Conservation (phyloP, 30 jellyfish, hydroid and myxozoan genomes). For the Pseudorhiza aurosa region DNA sequence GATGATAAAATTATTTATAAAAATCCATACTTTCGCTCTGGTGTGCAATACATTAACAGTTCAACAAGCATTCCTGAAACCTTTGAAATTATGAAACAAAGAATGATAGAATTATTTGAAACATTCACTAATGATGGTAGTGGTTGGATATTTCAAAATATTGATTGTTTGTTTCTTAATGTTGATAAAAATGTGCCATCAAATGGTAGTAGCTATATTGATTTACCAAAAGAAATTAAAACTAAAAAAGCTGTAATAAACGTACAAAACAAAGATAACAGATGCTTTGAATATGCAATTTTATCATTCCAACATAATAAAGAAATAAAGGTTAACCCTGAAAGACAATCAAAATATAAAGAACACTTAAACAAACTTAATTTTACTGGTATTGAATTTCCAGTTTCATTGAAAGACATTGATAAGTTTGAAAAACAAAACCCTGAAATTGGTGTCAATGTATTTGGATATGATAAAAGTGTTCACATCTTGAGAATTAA, state of each 20-base stretch:
- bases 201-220: background rate
- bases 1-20: too few species aligned
- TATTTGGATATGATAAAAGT: background rate
- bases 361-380: constrained; percentile 26
- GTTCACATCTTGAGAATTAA: background rate
- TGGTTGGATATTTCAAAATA: too few species aligned
- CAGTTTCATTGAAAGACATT: constrained; percentile 4
- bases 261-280: background rate
- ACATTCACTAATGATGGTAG: too few species aligned
- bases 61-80: too few species aligned
- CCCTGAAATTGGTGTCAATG: background rate
- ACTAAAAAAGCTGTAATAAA: background rate
- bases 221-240: background rate
- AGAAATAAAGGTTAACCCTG: background rate
- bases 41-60: too few species aligned
- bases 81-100: too few species aligned
- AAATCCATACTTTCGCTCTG: too few species aligned
- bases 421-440: background rate
- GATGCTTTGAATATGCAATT: background rate
- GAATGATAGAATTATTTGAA: too few species aligned
- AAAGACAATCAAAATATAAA: background rate
- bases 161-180: too few species aligned
- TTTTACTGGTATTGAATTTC: constrained; percentile 52
- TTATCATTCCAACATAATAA: too few species aligned
- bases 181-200: background rate